Base-by-base conservation (phyloP, 2,797 vertebrate genomes). In the Danio tinwini region DNA sequence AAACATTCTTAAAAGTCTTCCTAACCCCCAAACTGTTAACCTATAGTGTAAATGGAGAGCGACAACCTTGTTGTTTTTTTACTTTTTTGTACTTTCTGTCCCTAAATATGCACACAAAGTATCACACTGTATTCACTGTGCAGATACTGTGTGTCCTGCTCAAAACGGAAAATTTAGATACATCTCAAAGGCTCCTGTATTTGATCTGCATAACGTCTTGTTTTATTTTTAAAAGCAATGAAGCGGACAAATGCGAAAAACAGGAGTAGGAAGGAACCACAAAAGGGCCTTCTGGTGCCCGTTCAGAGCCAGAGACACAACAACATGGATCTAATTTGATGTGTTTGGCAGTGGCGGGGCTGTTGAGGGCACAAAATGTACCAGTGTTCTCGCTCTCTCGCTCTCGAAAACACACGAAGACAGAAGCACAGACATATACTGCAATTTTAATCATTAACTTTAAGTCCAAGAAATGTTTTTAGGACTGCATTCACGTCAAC, bases 201-300 rank as follows among this genome's bases (percentile, higher is more conserved):
- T 29, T 45, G 14, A 76, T 47, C 42, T 62, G 40, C 42, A 39
- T 19, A 74, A 53, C 49, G 37, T 37, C 61, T 62, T 64, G 56
- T 63, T 76, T 76, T 76, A 71, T 71, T 71, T 76, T 58, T 71
- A 37, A 77, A 76, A 42, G 49, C 44, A 49, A 29, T 53, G 19
- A 1, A 44, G 17, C 7, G 17, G 17, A 69, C 19, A 62, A 74
- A 37, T 64, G 21, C 13, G 9, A 72, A 53, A 49, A 71, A 72
- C 13, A 5, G 52, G 39, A 40, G 61, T 61, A 69, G 29, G 49
- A 56, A 64, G 59, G 37, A 55, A 62, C 52, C 74, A 71, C 50
- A 76, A 76, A 29, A 61, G 59, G 58, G 17, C 55, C 53, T 50
- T 64, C 58, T 72, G 74, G 73, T 71, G 73, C 42, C 65, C 69